Evolutionary conservation across 1,140 invertebrate species (phyloP).

Genomic region (Conus ventricosus): DNA sequence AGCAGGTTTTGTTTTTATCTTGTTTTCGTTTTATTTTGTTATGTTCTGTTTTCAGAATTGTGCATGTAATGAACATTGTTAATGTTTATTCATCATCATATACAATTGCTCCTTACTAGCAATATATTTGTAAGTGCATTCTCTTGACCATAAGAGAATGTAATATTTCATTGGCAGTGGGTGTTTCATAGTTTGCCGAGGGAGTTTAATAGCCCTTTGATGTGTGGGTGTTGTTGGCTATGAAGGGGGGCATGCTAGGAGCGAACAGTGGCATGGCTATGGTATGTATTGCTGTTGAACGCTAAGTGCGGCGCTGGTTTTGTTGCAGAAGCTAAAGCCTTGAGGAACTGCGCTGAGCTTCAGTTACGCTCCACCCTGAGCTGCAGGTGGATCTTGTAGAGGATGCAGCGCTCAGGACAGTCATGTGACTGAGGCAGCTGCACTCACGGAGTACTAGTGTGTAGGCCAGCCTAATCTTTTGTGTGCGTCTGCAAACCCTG

Average conservation of each 20-base stretch:
- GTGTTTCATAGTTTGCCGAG: too few species aligned
- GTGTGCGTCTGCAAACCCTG: background rate
- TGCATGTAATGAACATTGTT: too few species aligned
- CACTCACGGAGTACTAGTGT: background rate
- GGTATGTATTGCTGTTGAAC: background rate
- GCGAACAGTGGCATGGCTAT: background rate
- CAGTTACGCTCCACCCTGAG: background rate
- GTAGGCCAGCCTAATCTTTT: background rate
- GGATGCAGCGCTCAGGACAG: background rate
- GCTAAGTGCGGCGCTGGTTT: constrained; percentile 27
- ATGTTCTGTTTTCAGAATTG: too few species aligned
- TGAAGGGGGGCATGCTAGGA: background rate
- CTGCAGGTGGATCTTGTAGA: background rate
- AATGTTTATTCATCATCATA: background rate
- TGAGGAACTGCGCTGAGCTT: background rate
- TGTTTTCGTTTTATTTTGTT: too few species aligned
- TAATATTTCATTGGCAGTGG: too few species aligned
- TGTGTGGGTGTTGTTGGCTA: too few species aligned
- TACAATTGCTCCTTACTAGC: too few species aligned
- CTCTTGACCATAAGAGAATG: too few species aligned
- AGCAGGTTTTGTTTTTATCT: too few species aligned
- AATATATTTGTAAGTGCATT: too few species aligned
- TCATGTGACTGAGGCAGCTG: background rate
- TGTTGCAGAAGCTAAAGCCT: constrained; percentile 30
- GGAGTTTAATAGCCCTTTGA: too few species aligned